A percentile compares a stretch with the other conserved stretches of the same genome.
phyloP scores from a whole-genome alignment of 1,140 invertebrate genomes.

The Leptinotarsa texana region DNA sequence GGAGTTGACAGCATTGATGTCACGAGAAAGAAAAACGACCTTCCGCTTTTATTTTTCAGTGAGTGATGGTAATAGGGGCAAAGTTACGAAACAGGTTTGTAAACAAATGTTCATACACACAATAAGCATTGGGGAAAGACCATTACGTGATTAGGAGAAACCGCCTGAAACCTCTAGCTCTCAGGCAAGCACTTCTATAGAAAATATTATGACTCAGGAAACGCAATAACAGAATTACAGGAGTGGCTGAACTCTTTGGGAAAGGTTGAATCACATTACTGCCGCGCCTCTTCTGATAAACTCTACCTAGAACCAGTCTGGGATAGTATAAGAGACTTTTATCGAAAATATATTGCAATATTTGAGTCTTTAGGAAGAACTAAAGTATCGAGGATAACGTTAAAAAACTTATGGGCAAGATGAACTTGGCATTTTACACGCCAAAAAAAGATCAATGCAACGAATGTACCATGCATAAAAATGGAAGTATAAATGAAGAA shows the following conservation, averaged over 20 bases:
- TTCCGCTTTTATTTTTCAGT: background rate
- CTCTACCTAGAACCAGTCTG: conserved; percentile 15
- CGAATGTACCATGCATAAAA: background rate
- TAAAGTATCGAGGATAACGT: background rate
- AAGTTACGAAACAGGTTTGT: background rate
- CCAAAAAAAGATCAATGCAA: too few species aligned
- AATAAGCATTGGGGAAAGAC: conserved; percentile 18
- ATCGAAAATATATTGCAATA: background rate
- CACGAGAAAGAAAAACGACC: too few species aligned
- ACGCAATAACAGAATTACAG: too few species aligned
- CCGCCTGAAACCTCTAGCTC: background rate
- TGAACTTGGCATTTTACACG: conserved; percentile 1
- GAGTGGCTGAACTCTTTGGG: too few species aligned
- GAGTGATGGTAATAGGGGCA: conserved; percentile 8
- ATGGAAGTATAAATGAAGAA: conserved; percentile 16
- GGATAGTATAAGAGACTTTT: background rate
- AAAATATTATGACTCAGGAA: too few species aligned
- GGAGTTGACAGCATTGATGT: too few species aligned
- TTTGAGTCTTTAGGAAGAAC: background rate
- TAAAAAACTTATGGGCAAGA: background rate
- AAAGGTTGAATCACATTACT: conserved; percentile 28
- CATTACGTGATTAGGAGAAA: background rate
- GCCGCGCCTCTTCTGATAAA: background rate
- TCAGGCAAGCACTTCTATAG: too few species aligned
- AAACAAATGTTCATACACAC: conserved; percentile 18